Percentiles rank a stretch among this genome's conserved stretches.
Evolutionary conservation across 2,797 vertebrate genomes (phyloP).

Genomic region (Scarus forsteni): DNA sequence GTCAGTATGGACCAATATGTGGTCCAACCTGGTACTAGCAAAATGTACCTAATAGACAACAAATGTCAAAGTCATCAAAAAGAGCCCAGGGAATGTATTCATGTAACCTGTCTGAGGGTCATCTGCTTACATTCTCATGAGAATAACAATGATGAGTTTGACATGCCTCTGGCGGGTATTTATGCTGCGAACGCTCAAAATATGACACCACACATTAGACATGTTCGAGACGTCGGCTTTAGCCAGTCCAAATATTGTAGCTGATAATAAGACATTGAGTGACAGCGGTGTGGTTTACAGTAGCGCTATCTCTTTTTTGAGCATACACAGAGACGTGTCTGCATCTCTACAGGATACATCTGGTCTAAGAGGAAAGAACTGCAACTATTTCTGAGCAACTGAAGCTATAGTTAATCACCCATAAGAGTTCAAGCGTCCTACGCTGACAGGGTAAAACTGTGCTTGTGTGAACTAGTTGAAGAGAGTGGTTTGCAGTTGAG

Average conservation of each 20-base stretch:
- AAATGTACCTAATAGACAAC: no score
- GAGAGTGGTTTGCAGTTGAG: conserved; percentile 29
- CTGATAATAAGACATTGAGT: neutral
- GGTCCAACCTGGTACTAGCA: no score
- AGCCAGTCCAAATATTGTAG: neutral
- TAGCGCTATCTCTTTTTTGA: neutral
- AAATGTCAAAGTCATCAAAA: neutral
- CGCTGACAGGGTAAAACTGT: conserved; percentile 38
- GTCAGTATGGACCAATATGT: no score
- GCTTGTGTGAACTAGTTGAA: conserved; percentile 19
- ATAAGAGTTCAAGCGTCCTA: conserved; percentile 6
- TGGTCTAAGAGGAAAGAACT: conserved; percentile 14
- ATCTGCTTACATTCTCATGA: neutral
- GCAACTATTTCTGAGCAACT: neutral
- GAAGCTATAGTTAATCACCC: neutral
- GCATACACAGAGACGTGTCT: conserved; percentile 3
- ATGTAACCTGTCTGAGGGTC: no score
- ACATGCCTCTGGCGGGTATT: conserved; percentile 8
- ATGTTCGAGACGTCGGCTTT: neutral
- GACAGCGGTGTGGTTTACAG: conserved; percentile 10
- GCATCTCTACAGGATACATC: conserved; percentile 29
- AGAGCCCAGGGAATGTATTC: neutral
- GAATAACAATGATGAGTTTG: conserved; percentile 10
- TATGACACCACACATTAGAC: conserved; percentile 4
- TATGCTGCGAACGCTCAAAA: neutral